A percentile compares a stretch with the other conserved stretches of the same genome.
phyloP scores from a whole-genome alignment of 2,888 invertebrate genomes.

The Zygaena filipendulae region DNA sequence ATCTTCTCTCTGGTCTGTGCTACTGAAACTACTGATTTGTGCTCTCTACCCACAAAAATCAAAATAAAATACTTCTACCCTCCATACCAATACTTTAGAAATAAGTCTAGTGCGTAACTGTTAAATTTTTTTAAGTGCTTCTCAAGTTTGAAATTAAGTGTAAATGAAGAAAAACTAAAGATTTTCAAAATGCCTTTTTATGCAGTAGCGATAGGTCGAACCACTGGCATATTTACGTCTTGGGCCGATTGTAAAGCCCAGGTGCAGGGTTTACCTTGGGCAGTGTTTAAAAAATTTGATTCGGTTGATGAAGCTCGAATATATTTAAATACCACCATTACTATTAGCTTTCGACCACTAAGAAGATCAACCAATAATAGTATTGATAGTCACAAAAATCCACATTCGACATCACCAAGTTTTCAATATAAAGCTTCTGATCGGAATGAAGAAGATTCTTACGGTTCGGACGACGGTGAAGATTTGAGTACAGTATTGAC shows the following conservation, averaged over 20 bases:
- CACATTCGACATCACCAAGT: constrained; percentile 25
- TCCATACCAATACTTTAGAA: no score
- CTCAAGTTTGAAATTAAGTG: no score
- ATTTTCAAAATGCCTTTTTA: constrained; percentile 59
- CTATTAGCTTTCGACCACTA: no score
- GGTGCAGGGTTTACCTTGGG: constrained; percentile 69
- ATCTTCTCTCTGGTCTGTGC: no score
- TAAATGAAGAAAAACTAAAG: no score
- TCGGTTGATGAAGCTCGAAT: constrained; percentile 62
- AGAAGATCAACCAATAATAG: no score
- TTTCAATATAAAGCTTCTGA: constrained; percentile 15
- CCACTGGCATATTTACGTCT: constrained; percentile 69
- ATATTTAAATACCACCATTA: constrained; percentile 45
- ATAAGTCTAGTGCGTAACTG: no score
- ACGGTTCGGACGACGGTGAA: constrained; percentile 30
- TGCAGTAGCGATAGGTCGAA: constrained; percentile 75
- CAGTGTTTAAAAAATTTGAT: constrained; percentile 76
- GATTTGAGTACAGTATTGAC: constrained; percentile 36
- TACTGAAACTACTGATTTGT: no score
- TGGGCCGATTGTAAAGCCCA: constrained; percentile 75
- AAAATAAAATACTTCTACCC: no score
- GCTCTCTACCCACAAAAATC: no score
- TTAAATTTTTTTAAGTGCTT: no score
- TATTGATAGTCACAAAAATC: constrained; percentile 30
- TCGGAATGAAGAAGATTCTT: constrained; percentile 17